Conservation (phyloP, 2,888 invertebrate species). For the Slavum lentiscoides region DNA sequence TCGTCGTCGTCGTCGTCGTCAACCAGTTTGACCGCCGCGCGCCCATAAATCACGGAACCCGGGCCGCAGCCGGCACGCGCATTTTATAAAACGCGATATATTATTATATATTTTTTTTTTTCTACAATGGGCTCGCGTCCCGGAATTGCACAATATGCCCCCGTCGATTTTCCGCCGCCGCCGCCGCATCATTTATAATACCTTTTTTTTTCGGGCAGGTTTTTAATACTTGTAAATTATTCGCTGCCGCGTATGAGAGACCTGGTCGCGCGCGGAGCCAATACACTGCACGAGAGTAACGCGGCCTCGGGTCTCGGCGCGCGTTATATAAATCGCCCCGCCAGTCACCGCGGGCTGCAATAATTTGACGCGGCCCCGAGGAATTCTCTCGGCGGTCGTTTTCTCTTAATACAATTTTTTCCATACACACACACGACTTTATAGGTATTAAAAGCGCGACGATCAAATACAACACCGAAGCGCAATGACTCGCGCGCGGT, state of each 20-base stretch:
- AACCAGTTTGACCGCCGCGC: too few species aligned
- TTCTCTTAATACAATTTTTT: not conserved
- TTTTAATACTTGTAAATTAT: constrained; percentile 23
- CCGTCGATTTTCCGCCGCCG: constrained; percentile 42
- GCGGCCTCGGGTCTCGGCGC: too few species aligned
- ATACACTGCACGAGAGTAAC: too few species aligned
- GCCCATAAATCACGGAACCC: too few species aligned
- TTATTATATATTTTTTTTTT: too few species aligned
- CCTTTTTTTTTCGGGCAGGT: constrained; percentile 23
- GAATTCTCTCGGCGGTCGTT: not conserved
- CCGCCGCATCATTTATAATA: constrained; percentile 44
- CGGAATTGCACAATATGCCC: constrained; percentile 48
- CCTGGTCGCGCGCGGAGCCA: too few species aligned
- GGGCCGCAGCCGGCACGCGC: not conserved
- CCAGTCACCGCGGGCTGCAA: constrained; percentile 22
- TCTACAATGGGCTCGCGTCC: not conserved
- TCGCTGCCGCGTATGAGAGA: too few species aligned
- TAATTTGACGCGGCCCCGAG: constrained; percentile 26
- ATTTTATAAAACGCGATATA: not conserved
- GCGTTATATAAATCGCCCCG: constrained; percentile 26
- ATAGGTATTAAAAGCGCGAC: too few species aligned
- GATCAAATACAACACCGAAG: too few species aligned
- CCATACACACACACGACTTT: too few species aligned
- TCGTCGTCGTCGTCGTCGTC: too few species aligned
- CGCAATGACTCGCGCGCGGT: too few species aligned